phyloP scores from a whole-genome alignment of 2,797 vertebrate species.

The Pantherophis vulpinus region DNA sequence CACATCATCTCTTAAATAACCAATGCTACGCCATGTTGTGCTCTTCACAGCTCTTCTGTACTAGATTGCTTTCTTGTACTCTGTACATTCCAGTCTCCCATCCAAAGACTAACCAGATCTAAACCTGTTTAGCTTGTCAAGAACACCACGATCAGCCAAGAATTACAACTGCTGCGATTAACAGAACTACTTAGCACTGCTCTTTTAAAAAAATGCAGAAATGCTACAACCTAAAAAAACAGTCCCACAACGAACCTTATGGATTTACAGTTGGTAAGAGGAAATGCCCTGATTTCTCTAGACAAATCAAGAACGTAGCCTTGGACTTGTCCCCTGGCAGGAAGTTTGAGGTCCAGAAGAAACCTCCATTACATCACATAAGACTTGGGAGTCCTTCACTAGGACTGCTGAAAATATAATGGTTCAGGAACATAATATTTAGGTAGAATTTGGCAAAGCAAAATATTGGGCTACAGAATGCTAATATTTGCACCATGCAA shows the following conservation, averaged over 20 bases:
- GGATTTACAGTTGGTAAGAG: not conserved
- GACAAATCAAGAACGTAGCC: not conserved
- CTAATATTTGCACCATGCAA: not conserved
- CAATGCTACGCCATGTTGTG: not conserved
- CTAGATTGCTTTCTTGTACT: not conserved
- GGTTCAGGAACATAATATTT: not conserved
- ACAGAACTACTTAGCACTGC: not conserved
- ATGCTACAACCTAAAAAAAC: not conserved
- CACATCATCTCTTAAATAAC: not conserved
- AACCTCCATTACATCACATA: not conserved
- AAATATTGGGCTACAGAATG: not conserved
- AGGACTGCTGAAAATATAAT: not conserved
- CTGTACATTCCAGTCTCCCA: not conserved
- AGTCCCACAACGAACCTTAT: not conserved
- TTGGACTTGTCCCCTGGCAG: not conserved
- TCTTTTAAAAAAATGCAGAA: not conserved
- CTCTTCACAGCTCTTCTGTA: not conserved
- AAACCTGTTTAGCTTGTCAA: not conserved
- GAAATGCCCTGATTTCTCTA: not conserved
- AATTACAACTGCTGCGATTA: not conserved
- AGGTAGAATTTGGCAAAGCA: not conserved
- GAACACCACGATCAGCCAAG: not conserved
- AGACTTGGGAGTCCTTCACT: not conserved
- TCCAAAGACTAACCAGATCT: not conserved
- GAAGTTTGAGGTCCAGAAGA: not conserved